Evolutionary conservation across 2,113 vertebrate genomes (phyloP).

Genomic region (Siniperca knerii): DNA sequence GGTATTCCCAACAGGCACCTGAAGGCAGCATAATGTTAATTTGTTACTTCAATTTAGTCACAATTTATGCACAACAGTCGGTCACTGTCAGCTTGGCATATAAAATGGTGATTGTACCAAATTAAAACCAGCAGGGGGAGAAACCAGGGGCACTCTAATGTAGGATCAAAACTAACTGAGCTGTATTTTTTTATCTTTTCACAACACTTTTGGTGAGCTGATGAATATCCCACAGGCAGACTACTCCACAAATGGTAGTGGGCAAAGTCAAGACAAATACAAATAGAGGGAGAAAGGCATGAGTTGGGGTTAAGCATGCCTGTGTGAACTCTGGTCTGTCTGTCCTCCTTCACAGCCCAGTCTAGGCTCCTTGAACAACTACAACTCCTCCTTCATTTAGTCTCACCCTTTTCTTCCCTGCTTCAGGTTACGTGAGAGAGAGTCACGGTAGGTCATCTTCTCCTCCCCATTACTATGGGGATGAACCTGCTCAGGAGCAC

Average conservation of each 20-base stretch:
- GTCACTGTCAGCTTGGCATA: conserved; percentile 34
- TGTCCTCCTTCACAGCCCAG: conserved; percentile 16
- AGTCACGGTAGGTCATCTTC: conserved; percentile 58
- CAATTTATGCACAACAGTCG: conserved; percentile 23
- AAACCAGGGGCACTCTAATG: background rate
- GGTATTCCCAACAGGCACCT: conserved; percentile 20
- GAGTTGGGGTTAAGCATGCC: background rate
- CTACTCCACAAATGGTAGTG: background rate
- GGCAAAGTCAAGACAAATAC: background rate
- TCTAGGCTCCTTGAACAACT: conserved; percentile 18
- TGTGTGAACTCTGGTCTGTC: conserved; percentile 23
- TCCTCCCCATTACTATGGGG: conserved; percentile 38
- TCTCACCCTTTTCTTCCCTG: conserved; percentile 28
- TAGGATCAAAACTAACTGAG: background rate
- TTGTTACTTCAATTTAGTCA: background rate
- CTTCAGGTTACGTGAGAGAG: background rate
- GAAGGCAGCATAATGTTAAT: conserved; percentile 28
- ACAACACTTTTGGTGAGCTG: conserved; percentile 17
- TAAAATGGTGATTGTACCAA: conserved; percentile 23
- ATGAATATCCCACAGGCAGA: background rate
- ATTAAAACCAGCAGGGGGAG: conserved; percentile 49
- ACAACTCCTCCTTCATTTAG: conserved; percentile 38
- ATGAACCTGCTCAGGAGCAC: conserved; percentile 39
- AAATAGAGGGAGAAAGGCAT: background rate
- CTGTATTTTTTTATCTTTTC: background rate